Evolutionary conservation across 2,113 vertebrate genomes (phyloP).

Genomic region (Heliornis fulica): DNA sequence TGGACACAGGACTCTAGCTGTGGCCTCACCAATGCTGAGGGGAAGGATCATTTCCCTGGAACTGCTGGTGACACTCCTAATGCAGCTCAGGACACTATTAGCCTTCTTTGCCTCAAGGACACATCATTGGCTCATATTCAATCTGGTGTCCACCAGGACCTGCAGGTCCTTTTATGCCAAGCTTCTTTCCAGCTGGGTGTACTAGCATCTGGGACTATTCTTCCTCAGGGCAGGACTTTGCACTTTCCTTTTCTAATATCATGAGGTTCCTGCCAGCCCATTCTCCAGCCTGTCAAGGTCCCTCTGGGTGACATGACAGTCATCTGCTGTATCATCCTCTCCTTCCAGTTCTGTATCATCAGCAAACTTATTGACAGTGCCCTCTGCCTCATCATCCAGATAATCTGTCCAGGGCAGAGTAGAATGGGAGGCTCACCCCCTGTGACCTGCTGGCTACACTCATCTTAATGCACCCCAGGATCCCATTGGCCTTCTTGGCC

Average conservation of each 20-base stretch:
- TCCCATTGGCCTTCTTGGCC: too few relatives aligned
- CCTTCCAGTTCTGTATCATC: neutral
- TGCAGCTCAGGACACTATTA: neutral
- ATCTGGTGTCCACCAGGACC: neutral
- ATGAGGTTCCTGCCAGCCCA: neutral
- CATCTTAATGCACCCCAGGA: too few relatives aligned
- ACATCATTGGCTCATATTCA: neutral
- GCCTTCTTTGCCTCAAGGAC: neutral
- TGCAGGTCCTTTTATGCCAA: neutral
- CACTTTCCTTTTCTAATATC: neutral
- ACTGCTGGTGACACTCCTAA: neutral
- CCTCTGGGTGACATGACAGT: neutral
- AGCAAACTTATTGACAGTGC: neutral
- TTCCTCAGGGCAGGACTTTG: neutral
- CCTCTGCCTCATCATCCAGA: neutral
- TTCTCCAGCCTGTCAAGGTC: neutral
- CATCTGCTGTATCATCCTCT: neutral
- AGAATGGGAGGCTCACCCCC: too few relatives aligned
- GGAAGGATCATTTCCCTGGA: neutral
- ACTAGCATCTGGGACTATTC: neutral
- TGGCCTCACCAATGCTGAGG: neutral
- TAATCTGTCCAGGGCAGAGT: too few relatives aligned
- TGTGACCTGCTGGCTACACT: too few relatives aligned
- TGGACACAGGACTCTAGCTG: accelerated
- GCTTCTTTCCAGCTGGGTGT: neutral